Percentiles rank a stretch among this genome's conserved stretches.
phyloP scores from a whole-genome alignment of 2,888 invertebrate genomes.

The Electrophaes corylata region DNA sequence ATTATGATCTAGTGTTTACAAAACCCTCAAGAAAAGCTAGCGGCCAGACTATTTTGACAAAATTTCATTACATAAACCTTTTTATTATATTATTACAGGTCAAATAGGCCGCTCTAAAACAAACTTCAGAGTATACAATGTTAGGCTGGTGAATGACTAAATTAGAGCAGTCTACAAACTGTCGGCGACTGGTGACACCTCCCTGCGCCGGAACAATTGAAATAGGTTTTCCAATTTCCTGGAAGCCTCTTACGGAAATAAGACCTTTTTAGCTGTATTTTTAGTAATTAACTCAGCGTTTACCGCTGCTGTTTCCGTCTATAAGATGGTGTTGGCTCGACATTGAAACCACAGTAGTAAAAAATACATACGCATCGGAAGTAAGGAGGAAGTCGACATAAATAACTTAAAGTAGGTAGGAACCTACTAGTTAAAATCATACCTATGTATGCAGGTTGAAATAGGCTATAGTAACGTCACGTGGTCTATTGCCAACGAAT shows the following conservation, averaged over 20 bases:
- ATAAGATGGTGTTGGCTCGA: not conserved
- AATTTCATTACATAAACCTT: not conserved
- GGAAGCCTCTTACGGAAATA: slow-evolving; percentile 53
- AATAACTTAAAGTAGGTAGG: too few relatives aligned
- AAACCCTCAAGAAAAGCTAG: too few relatives aligned
- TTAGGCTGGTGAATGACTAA: slow-evolving; percentile 31
- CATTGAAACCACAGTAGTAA: too few relatives aligned
- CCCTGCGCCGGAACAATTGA: slow-evolving; percentile 56
- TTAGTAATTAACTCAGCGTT: slow-evolving; percentile 32
- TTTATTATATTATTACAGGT: slow-evolving; percentile 5
- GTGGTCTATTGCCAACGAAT: too few relatives aligned
- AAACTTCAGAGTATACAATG: slow-evolving; percentile 14
- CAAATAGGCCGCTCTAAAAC: slow-evolving; percentile 1
- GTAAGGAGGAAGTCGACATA: too few relatives aligned
- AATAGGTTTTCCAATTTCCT: slow-evolving; percentile 69
- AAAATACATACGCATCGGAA: too few relatives aligned
- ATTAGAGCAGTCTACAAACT: slow-evolving; percentile 46
- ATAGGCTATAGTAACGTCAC: too few relatives aligned
- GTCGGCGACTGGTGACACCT: slow-evolving; percentile 39
- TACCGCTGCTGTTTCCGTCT: not conserved
- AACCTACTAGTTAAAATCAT: too few relatives aligned
- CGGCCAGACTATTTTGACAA: not conserved
- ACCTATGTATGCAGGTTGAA: too few relatives aligned
- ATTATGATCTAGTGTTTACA: too few relatives aligned
- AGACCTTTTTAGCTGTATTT: slow-evolving; percentile 51